phyloP scores from a whole-genome alignment of 2,113 vertebrate species.

The Thamnophis sirtalis region DNA sequence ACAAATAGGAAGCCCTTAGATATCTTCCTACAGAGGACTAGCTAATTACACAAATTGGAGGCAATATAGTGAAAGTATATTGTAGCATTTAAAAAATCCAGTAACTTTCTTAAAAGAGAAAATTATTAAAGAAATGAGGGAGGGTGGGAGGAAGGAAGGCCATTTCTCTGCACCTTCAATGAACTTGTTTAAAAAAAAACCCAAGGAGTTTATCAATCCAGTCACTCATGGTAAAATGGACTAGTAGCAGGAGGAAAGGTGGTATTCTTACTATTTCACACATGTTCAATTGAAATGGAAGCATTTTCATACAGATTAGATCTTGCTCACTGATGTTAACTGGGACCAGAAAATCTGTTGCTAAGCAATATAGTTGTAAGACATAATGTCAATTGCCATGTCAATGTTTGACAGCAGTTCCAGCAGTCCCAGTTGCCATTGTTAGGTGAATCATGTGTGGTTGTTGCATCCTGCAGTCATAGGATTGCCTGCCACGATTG shows the following conservation, averaged over 20 bases:
- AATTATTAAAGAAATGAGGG: neutral
- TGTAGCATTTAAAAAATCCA: constrained; percentile 58
- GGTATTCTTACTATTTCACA: neutral
- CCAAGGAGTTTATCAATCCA: neutral
- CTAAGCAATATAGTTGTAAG: neutral
- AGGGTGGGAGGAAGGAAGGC: neutral
- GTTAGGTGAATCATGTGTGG: neutral
- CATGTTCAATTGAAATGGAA: neutral
- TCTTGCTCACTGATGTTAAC: neutral
- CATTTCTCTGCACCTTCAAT: neutral
- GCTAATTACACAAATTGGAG: constrained; percentile 66
- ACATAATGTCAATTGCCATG: neutral
- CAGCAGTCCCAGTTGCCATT: neutral
- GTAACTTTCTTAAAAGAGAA: constrained; percentile 43
- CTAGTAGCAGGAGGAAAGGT: neutral
- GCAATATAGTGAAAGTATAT: constrained; percentile 60
- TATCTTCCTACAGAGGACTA: constrained; percentile 56
- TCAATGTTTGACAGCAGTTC: neutral
- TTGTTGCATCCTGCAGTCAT: neutral
- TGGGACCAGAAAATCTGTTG: neutral
- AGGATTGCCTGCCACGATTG: neutral
- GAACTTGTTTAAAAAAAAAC: neutral
- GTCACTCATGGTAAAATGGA: neutral
- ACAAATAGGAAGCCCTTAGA: constrained; percentile 51
- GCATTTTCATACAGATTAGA: neutral